A percentile compares a stretch with the other conserved stretches of the same genome.
These are phyloP conservation scores for Synanthedon myopaeformis DNA, from an alignment of 2,888 invertebrate genomes.

Conservation along the genomic window DNA sequence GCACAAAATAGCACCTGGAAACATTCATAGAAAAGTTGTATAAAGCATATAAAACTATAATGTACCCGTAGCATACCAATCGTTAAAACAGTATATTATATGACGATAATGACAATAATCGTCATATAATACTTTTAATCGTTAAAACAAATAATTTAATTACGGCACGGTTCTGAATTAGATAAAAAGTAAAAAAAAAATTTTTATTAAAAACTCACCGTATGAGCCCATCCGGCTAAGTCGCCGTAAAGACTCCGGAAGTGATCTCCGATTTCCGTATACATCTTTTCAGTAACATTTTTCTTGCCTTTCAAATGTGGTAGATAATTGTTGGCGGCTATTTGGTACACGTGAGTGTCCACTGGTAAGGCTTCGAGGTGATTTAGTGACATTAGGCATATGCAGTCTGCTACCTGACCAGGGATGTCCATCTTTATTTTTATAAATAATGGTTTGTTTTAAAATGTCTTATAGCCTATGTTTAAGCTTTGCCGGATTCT, in stretches of 20 bases:
- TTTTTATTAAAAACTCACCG: no score
- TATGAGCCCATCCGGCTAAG: slow-evolving; percentile 95
- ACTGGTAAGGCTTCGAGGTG: slow-evolving; percentile 92
- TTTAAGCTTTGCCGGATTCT: not conserved
- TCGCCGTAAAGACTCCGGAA: slow-evolving; percentile 86
- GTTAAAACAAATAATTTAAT: no score
- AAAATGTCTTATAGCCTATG: not conserved
- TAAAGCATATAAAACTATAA: not conserved
- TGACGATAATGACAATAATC: no score
- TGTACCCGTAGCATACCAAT: no score
- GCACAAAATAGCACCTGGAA: slow-evolving; percentile 83
- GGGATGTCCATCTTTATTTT: no score
- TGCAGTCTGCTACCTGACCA: slow-evolving; percentile 93
- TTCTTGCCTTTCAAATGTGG: slow-evolving; percentile 81
- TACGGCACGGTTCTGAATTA: no score
- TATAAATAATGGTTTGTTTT: no score
- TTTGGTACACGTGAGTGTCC: slow-evolving; percentile 96
- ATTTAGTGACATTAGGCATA: slow-evolving; percentile 95
- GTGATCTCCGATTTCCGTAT: slow-evolving; percentile 86
- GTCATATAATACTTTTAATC: no score
- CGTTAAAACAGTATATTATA: no score
- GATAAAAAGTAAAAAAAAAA: no score
- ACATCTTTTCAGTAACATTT: slow-evolving; percentile 83
- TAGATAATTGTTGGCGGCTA: slow-evolving; percentile 84
- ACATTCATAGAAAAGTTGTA: not conserved